phyloP scores from a whole-genome alignment of 2,797 vertebrate genomes.

The Gallinago stenura region DNA sequence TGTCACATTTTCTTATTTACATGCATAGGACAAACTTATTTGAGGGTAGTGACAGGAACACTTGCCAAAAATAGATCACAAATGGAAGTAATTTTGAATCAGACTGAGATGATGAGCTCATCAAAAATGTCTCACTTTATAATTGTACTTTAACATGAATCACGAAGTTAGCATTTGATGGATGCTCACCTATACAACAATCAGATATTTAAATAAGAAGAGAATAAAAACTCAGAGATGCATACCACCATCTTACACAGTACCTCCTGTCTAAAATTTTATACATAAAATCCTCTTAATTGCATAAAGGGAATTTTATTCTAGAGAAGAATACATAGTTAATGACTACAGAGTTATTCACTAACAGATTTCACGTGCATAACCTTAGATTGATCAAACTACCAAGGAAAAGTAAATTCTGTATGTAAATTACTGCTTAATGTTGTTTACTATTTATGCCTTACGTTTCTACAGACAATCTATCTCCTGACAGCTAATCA shows the following conservation, averaged over 20 bases:
- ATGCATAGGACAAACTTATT: not conserved
- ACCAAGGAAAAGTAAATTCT: accelerated
- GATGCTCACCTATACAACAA: not conserved
- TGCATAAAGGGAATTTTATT: not conserved
- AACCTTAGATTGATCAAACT: not conserved
- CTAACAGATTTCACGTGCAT: not conserved
- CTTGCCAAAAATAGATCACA: not conserved
- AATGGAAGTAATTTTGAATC: not conserved
- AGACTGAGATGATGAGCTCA: not conserved
- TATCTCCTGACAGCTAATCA: not conserved
- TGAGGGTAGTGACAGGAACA: not conserved
- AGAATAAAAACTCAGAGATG: not conserved
- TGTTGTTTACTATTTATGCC: not conserved
- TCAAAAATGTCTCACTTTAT: not conserved
- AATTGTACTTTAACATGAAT: not conserved
- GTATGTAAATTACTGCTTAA: not conserved
- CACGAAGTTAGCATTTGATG: not conserved
- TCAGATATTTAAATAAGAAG: not conserved
- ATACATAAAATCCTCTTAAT: not conserved
- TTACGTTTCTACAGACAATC: not conserved
- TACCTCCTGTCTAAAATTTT: not conserved
- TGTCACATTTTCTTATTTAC: not conserved
- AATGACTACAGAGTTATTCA: not conserved
- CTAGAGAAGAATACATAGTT: not conserved
- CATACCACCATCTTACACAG: not conserved